Evolutionary conservation across 2,113 vertebrate genomes (phyloP), one percentile per base, ranked within the genome.

Genomic region (Perognathus longimembris): DNA sequence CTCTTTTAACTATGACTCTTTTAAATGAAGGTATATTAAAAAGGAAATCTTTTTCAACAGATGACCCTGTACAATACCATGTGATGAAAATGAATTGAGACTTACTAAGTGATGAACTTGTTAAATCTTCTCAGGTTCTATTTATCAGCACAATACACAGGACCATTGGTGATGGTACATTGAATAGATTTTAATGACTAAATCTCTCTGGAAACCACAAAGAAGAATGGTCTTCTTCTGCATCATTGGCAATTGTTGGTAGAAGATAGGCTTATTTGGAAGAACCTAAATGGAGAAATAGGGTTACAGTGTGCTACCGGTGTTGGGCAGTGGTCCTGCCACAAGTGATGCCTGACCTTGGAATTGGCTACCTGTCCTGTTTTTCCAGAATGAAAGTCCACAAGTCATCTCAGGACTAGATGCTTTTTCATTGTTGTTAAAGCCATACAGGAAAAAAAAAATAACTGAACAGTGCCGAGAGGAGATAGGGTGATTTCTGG

Each of bases 101-200:
- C 97, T 98, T 98, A 98, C 98, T 98, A 98, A 98, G 98, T 96
- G 97, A 98, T 79, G 87, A 98, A 96, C 97, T 98, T 98, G 98
- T 97, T 98, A 98, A 98, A 97, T 94, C 94, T 82, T 98, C 97
- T 97, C 92, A 54, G 97, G 97, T 97, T 98, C 96, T 5, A 1
- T 98, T 97, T 97, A 91, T 98, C 97, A 69, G 96, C 94, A 91
- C 95, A 88, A 0, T 82, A 73, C 97, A 83, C 95, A 84, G 10
- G 96, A 94, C 83, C 91, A 94, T 89, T 95, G 94, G 96, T 95
- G n/a, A 82, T 95, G 26, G 30, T 92, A 89, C 95, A 88, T 30
- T 95, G 91, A 74, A 45, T 93, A 90, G 89, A 95, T 89, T 95
- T 92, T 71, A 95, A 96, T 66, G 85, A 98, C 98, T 98, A 98